Evolutionary conservation across 2,888 invertebrate genomes (phyloP).

Genomic region (Machimus rusticus): DNA sequence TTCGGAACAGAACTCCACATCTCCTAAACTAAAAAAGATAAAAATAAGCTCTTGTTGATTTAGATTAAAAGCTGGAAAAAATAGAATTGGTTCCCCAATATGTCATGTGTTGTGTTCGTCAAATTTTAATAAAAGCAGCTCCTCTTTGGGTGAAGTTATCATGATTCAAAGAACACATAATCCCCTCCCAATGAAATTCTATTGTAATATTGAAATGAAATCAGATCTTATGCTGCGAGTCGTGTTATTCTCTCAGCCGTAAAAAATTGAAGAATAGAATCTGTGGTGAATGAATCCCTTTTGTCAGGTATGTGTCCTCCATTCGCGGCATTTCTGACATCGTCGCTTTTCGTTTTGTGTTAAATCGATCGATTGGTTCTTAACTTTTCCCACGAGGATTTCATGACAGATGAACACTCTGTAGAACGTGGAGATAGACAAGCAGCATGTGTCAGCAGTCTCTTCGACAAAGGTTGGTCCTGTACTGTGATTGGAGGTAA

Average conservation of each 20-base stretch:
- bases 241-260: neutral
- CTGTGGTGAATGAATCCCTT: neutral
- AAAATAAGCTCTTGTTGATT: no score
- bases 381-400: neutral
- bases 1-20: no score
- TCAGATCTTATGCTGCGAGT: neutral
- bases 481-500: neutral
- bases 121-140: neutral
- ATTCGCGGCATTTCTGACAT: neutral
- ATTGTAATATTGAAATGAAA: neutral
- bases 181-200: neutral
- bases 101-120: neutral
- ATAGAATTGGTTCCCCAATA: no score
- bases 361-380: neutral
- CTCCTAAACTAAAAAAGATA: no score
- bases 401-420: neutral
- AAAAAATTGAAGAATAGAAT: neutral
- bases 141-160: neutral
- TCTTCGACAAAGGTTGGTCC: neutral
- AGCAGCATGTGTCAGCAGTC: neutral
- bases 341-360: neutral
- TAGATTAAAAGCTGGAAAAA: no score
- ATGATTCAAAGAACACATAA: neutral
- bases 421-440: no score
- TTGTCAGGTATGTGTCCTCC: neutral